Evolutionary conservation across 2,888 invertebrate species (phyloP), one percentile per base, ranked within the genome.

Genomic region (Hirtodrosophila confusa): DNA sequence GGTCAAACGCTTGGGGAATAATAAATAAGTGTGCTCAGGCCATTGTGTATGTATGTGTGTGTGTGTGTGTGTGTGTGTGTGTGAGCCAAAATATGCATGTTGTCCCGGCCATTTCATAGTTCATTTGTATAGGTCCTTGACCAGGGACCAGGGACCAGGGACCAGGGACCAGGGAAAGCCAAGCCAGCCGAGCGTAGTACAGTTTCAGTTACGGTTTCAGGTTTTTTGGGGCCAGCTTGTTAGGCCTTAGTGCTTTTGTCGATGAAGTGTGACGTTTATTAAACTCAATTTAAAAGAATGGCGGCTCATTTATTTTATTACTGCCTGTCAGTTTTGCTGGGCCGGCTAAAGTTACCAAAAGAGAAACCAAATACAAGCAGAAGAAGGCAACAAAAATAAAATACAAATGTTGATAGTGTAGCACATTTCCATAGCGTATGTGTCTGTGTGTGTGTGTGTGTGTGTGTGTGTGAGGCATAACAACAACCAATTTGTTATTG

Each of bases 1-100:
- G 88, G 85, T 87, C 87, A 88, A 85, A 86, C 86, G 88, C 79
- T 88, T 78, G 72, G 85, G 88, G 88, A 88, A 86, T 86, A 86
- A 86, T 86, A 86, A 86, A 86, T 87, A 88, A 82, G 82, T 80
- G 68, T 80, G 75, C 77, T 62, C 44, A 37, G 37, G n/a, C 48
- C 62, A 47, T 45, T 50, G 45, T 63, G 10, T 47, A 10, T 63
- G 23, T 74, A 36, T 72, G 40, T 39, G 33, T 54, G 36, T 56
- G 40, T 47, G 44, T 50, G 47, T 72, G 40, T 39, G 33, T 54
- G 36, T 56, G 40, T 47, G 44, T 50, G 47, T 58, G 43, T 64
- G 53, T 54, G 57, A 37, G 37, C 61, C 68, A 75, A 70, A 82
- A 74, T 80, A 80, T 86, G 88, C 88, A 87, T 80, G 80, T 76